phyloP scores from a whole-genome alignment of 2,113 vertebrate species.

The Catharus minimus region DNA sequence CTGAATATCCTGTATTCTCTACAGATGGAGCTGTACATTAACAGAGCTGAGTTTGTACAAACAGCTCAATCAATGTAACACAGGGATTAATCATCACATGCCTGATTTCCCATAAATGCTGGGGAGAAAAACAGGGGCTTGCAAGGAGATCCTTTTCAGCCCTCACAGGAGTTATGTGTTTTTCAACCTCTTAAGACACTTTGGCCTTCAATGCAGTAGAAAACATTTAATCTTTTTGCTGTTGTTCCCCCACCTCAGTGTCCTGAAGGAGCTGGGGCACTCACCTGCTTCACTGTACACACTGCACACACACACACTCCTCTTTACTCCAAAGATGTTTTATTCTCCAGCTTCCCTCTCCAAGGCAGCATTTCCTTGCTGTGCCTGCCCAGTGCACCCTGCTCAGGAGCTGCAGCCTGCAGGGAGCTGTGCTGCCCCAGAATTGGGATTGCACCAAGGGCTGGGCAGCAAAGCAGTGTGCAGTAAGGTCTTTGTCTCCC shows the following conservation, averaged over 20 bases:
- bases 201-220: background rate
- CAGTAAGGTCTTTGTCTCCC: background rate
- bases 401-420: background rate
- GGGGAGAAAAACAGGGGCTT: background rate
- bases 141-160: background rate
- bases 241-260: background rate
- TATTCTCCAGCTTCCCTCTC: background rate
- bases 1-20: constrained; percentile 32
- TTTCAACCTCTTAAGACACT: background rate
- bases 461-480: background rate
- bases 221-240: background rate
- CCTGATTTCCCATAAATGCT: constrained; percentile 21
- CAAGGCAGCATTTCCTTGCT: background rate
- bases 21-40: constrained; percentile 49
- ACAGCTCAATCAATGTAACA: constrained; percentile 41
- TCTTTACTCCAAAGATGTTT: background rate
- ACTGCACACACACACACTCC: background rate
- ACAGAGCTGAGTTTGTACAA: constrained; percentile 47
- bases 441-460: rapidly evolving
- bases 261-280: background rate
- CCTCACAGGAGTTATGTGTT: background rate
- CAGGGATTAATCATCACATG: constrained; percentile 28
- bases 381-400: background rate
- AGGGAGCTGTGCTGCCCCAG: background rate
- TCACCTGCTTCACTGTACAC: background rate